Evolutionary conservation across 2,888 invertebrate genomes (phyloP).

Genomic region (Lasioglossum vierecki): DNA sequence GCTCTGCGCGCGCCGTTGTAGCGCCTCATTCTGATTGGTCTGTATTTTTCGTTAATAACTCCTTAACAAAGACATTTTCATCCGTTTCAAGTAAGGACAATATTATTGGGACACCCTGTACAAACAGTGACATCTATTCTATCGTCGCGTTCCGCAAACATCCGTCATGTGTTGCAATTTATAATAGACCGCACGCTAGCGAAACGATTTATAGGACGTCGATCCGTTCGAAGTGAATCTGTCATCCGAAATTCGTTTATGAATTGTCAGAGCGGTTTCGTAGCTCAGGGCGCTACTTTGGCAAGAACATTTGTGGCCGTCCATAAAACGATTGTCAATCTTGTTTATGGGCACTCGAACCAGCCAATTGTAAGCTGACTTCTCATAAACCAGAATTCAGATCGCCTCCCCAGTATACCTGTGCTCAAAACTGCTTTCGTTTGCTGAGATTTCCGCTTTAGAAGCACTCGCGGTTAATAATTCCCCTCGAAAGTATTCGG

Average conservation of each 20-base stretch:
- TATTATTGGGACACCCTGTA: no score
- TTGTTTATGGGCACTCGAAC: constrained; percentile 3
- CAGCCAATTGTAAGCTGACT: neutral
- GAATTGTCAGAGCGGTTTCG: neutral
- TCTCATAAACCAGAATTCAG: neutral
- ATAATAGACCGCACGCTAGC: neutral
- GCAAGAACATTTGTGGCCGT: neutral
- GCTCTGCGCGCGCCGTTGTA: no score
- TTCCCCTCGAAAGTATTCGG: neutral
- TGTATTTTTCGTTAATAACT: no score
- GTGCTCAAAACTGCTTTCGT: neutral
- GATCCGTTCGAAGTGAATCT: neutral
- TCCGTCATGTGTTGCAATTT: neutral
- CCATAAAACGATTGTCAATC: constrained; percentile 5
- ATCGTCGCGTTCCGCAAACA: neutral
- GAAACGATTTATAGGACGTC: neutral
- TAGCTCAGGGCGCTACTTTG: neutral
- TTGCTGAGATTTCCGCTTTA: neutral
- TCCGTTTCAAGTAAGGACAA: no score
- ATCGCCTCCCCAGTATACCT: neutral
- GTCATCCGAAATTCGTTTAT: neutral
- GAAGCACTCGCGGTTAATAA: neutral
- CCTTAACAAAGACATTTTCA: no score
- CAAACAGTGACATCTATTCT: neutral
- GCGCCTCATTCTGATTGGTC: no score